These are phyloP conservation scores for Arizona elegans DNA, from an alignment of 2,113 vertebrate genomes.

Conservation along the genomic window DNA sequence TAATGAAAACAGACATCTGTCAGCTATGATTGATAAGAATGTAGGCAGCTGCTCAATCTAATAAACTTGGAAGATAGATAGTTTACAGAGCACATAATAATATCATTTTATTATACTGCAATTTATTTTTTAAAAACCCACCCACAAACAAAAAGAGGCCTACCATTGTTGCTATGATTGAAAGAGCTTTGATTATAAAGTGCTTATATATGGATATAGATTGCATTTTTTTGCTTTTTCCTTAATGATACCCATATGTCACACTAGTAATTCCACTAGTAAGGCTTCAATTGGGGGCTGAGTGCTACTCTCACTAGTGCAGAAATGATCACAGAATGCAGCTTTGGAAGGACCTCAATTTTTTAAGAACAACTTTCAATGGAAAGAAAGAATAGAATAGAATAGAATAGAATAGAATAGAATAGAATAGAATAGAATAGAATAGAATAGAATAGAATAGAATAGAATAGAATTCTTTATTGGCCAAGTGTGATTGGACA, in stretches of 20 bases:
- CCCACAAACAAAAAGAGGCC: neutral
- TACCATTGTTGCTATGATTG: neutral
- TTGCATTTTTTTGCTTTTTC: neutral
- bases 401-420: no score
- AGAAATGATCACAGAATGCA: neutral
- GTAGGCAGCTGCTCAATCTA: neutral
- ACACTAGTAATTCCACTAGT: neutral
- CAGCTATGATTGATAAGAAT: neutral
- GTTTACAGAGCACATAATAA: neutral
- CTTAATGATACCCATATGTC: neutral
- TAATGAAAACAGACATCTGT: conserved; percentile 25
- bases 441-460: no score
- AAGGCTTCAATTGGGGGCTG: neutral
- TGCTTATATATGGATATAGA: neutral
- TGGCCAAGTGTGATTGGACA: no score
- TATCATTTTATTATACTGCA: neutral
- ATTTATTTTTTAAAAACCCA: neutral
- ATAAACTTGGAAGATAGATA: neutral
- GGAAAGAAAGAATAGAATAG: neutral
- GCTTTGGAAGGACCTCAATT: neutral
- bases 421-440: no score
- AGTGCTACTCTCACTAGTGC: neutral
- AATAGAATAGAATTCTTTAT: no score
- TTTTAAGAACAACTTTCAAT: neutral
- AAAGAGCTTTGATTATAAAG: neutral